Evolutionary conservation across 2,888 invertebrate species (phyloP).

Genomic region (Trilocha varians): DNA sequence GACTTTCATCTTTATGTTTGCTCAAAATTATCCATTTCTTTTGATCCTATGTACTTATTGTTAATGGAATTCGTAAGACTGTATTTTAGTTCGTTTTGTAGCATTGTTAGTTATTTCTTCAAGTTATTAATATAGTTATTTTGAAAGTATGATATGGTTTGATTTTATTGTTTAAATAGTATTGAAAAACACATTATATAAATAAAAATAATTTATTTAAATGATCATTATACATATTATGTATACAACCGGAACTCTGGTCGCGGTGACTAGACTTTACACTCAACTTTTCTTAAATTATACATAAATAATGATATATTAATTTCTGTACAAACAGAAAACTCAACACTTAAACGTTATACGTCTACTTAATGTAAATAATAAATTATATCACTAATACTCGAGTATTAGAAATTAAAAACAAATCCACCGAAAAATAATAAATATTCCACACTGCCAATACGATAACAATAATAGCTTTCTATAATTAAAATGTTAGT

Average conservation of each 20-base stretch:
- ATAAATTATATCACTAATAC: constrained; percentile 69
- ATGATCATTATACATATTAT: constrained; percentile 52
- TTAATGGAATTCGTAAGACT: constrained; percentile 71
- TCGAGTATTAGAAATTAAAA: constrained; percentile 70
- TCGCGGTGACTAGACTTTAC: constrained; percentile 69
- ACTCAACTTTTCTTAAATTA: constrained; percentile 66
- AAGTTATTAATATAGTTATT: constrained; percentile 71
- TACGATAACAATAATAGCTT: constrained; percentile 52
- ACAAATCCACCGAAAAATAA: constrained; percentile 67
- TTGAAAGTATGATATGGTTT: constrained; percentile 34
- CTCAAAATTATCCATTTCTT: constrained; percentile 53
- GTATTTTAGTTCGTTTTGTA: constrained; percentile 70
- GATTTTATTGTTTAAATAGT: constrained; percentile 13
- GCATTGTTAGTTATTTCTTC: constrained; percentile 63
- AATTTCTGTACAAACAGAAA: constrained; percentile 68
- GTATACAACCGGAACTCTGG: constrained; percentile 62
- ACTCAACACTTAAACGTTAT: constrained; percentile 66
- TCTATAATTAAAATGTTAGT: constrained; percentile 63
- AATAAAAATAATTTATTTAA: constrained; percentile 70
- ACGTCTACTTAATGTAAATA: constrained; percentile 64
- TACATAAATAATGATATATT: constrained; percentile 53
- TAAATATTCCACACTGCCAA: constrained; percentile 61
- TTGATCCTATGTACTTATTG: constrained; percentile 65
- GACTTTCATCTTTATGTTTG: constrained; percentile 41
- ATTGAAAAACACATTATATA: constrained; percentile 46